These are phyloP conservation scores for Dicranocentrus wangi DNA, from an alignment of 2,888 invertebrate species.

Conservation along the genomic window DNA sequence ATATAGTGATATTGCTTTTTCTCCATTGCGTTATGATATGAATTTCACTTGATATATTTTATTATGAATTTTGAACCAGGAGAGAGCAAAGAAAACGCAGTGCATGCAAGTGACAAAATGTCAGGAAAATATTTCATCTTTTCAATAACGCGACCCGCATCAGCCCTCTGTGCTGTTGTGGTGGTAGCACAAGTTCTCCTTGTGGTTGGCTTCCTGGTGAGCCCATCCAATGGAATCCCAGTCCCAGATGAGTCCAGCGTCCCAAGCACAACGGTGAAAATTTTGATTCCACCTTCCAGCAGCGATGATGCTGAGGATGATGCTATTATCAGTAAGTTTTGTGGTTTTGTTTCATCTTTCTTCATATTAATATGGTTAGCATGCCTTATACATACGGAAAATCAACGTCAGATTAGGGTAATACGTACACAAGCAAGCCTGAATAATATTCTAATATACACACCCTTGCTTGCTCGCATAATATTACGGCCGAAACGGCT, in stretches of 20 bases:
- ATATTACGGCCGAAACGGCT: too few relatives aligned
- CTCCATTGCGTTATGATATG: too few relatives aligned
- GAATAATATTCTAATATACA: too few relatives aligned
- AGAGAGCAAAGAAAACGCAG: conserved; percentile 8
- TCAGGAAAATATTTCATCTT: conserved; percentile 63
- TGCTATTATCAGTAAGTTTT: conserved; percentile 64
- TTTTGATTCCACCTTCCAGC: conserved; percentile 65
- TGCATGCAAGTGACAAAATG: conserved; percentile 62
- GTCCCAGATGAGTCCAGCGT: conserved; percentile 45
- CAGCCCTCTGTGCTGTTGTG: conserved; percentile 25
- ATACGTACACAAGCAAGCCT: too few relatives aligned
- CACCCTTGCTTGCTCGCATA: too few relatives aligned
- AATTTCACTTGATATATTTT: conserved; percentile 9
- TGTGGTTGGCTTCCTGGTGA: conserved; percentile 45
- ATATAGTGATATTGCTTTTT: too few relatives aligned
- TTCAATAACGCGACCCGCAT: conserved; percentile 55
- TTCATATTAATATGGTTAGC: too few relatives aligned
- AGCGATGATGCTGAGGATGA: conserved; percentile 50
- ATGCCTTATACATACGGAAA: too few relatives aligned
- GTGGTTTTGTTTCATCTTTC: conserved; percentile 13
- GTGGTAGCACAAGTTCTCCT: conserved; percentile 29
- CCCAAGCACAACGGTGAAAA: conserved; percentile 60
- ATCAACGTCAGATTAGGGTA: too few relatives aligned
- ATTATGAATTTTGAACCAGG: conserved; percentile 51
- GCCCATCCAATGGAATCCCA: conserved; percentile 51